Evolutionary conservation across 2,797 vertebrate species (phyloP).

Genomic region (Hyperoplus lanceolatus): DNA sequence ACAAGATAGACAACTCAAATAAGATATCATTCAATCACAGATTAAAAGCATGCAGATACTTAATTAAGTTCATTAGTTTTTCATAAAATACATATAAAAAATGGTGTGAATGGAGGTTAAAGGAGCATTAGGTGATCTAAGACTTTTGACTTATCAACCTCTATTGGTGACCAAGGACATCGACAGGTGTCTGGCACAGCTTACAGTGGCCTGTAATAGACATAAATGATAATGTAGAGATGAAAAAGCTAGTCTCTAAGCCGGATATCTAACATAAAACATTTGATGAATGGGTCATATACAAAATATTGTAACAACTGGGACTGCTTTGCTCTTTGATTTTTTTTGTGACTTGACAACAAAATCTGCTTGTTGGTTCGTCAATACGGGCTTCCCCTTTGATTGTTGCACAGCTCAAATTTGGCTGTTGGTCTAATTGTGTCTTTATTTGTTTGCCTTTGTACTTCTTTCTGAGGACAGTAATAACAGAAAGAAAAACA

Average conservation of each 20-base stretch:
- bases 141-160: constrained; percentile 66
- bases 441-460: not conserved
- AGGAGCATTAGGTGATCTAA: constrained; percentile 45
- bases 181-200: constrained; percentile 61
- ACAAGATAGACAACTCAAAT: constrained; percentile 52
- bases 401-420: constrained; percentile 1
- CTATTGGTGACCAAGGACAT: constrained; percentile 65
- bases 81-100: constrained; percentile 36
- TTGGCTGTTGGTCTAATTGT: not conserved
- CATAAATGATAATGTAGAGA: constrained; percentile 60
- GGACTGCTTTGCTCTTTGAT: not conserved
- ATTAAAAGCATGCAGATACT: constrained; percentile 52
- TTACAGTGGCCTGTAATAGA: constrained; percentile 65
- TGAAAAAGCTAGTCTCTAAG: constrained; percentile 37
- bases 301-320: constrained; percentile 1
- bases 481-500: not conserved
- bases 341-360: not conserved
- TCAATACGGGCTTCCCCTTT: not conserved
- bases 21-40: constrained; percentile 40
- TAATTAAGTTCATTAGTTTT: constrained; percentile 32
- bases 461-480: not conserved
- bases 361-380: not conserved
- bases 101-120: constrained; percentile 60
- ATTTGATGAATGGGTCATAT: constrained; percentile 12
- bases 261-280: constrained; percentile 38